Percentiles rank a stretch among this genome's conserved stretches.
These are phyloP conservation scores for Channallabes apus DNA, from an alignment of 2,797 vertebrate genomes.

Conservation along the genomic window DNA sequence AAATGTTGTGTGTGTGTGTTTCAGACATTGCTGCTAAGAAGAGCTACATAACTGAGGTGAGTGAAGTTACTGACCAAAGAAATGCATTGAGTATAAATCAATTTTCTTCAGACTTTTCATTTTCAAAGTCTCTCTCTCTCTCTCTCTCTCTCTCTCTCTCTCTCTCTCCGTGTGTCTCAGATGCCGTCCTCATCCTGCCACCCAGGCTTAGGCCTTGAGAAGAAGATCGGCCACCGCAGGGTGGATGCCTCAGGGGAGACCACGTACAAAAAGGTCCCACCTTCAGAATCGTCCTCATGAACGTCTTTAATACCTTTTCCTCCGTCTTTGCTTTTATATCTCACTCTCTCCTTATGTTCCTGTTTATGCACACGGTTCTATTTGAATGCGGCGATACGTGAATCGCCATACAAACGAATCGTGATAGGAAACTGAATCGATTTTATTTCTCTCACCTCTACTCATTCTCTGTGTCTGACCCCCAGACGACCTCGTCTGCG, in stretches of 20 bases:
- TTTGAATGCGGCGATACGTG: too few species aligned
- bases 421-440: too few species aligned
- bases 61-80: not conserved
- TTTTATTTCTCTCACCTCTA: too few species aligned
- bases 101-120: too few species aligned
- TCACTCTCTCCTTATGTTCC: not conserved
- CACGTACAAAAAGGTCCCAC: slow-evolving; percentile 93
- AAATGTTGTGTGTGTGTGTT: slow-evolving; percentile 25
- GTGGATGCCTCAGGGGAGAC: slow-evolving; percentile 95
- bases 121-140: too few species aligned
- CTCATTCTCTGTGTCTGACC: not conserved
- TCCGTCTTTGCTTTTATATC: not conserved
- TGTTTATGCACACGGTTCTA: not conserved
- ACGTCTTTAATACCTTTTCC: not conserved
- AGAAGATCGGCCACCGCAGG: slow-evolving; percentile 92
- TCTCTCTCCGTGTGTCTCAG: slow-evolving; percentile 61
- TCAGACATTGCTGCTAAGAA: slow-evolving; percentile 56
- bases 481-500: slow-evolving; percentile 93
- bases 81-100: too few species aligned
- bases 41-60: slow-evolving; percentile 56
- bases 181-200: slow-evolving; percentile 79
- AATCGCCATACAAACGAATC: too few species aligned
- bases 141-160: not conserved
- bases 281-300: slow-evolving; percentile 51
- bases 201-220: slow-evolving; percentile 76